Percentiles rank a stretch among this genome's conserved stretches.
Evolutionary conservation across 35 echinoderm and acorn worm genomes (phyloP).

Genomic region (Apostichopus californicus): DNA sequence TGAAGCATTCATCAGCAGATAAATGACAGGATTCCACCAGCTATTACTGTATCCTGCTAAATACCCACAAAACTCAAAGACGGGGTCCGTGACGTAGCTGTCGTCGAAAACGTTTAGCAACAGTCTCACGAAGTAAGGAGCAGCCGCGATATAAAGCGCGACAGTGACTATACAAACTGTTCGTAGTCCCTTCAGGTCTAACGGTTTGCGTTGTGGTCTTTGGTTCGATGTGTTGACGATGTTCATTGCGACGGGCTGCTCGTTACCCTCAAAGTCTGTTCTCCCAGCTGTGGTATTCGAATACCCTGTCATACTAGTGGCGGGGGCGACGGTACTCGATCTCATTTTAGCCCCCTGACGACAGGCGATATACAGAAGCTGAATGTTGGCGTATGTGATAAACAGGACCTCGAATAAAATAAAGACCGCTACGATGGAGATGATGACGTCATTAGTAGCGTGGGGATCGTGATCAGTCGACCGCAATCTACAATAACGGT

Average conservation of each 20-base stretch:
- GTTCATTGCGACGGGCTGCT: background rate
- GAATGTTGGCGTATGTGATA: slow-evolving; percentile 13
- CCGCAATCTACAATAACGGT: background rate
- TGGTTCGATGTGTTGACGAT: background rate
- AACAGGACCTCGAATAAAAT: background rate
- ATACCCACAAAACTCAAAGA: slow-evolving; percentile 21
- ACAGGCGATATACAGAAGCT: slow-evolving; percentile 3
- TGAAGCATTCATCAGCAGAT: slow-evolving; percentile 24
- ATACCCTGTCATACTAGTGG: background rate
- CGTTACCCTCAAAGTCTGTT: background rate
- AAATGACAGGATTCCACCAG: slow-evolving; percentile 51
- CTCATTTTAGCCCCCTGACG: slow-evolving; percentile 24
- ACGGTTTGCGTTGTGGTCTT: background rate
- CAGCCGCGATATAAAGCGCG: background rate
- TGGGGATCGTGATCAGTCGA: background rate
- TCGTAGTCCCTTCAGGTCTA: slow-evolving; percentile 33
- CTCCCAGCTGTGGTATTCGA: background rate
- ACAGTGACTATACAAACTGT: slow-evolving; percentile 9
- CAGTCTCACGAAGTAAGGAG: slow-evolving; percentile 2
- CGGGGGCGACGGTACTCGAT: background rate
- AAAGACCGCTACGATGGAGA: background rate
- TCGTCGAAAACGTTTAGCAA: background rate
- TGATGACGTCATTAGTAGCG: background rate
- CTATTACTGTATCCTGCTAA: slow-evolving; percentile 39
- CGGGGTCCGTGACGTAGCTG: background rate